phyloP scores from a whole-genome alignment of 2,113 vertebrate genomes.

The Ciconia boyciana region DNA sequence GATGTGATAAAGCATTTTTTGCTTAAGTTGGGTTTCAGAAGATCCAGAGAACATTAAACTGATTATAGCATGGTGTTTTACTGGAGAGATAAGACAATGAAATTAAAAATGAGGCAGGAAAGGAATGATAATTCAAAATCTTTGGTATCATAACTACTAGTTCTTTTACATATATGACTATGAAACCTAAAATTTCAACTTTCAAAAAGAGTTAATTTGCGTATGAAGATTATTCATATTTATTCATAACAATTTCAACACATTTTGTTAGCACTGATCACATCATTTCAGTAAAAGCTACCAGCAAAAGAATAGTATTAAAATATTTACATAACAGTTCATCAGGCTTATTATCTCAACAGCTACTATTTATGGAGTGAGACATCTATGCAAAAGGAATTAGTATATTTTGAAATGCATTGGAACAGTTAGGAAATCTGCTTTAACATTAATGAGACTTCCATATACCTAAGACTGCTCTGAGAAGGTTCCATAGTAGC shows the following conservation, averaged over 20 bases:
- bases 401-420: not conserved
- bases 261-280: not conserved
- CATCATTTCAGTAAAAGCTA: not conserved
- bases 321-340: slow-evolving; percentile 46
- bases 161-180: not conserved
- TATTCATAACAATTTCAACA: slow-evolving; percentile 3
- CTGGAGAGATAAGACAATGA: not conserved
- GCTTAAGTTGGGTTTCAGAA: not conserved
- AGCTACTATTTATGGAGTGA: not conserved
- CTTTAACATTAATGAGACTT: not conserved
- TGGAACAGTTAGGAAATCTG: not conserved
- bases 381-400: not conserved
- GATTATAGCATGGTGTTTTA: not conserved
- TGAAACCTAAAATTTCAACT: not conserved
- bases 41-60: not conserved
- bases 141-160: not conserved
- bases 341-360: not conserved
- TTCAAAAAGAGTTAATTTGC: not conserved
- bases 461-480: not conserved
- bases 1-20: not conserved
- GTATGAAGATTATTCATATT: slow-evolving; percentile 9
- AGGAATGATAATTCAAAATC: not conserved
- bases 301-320: not conserved
- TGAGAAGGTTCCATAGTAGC: not conserved
- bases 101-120: not conserved